These are phyloP conservation scores for Oligia strigilis DNA, from an alignment of 2,888 invertebrate species.

Conservation along the genomic window DNA sequence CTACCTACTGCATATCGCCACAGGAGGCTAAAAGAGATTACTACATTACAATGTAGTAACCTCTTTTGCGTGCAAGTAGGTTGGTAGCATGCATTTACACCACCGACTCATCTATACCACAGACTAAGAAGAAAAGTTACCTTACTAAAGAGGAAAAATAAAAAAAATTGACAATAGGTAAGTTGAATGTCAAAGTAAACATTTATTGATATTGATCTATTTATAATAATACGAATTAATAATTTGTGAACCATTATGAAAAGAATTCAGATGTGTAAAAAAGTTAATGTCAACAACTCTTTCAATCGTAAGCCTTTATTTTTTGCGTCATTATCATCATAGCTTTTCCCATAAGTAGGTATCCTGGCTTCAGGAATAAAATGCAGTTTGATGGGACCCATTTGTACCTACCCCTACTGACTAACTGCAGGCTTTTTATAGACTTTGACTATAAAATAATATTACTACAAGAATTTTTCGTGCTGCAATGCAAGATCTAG, in stretches of 20 bases:
- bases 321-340: conserved; percentile 20
- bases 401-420: not conserved
- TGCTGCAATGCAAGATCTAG: not conserved
- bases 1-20: not conserved
- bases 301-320: conserved; percentile 64
- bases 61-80: conserved; percentile 9
- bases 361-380: not conserved
- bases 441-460: not conserved
- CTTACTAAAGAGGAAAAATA: conserved; percentile 28
- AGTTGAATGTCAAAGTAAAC: conserved; percentile 50
- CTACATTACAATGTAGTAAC: not conserved
- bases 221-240: conserved; percentile 3
- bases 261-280: conserved; percentile 63
- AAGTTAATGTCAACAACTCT: conserved; percentile 68
- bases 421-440: not conserved
- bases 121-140: too few relatives aligned
- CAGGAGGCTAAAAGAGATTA: too few relatives aligned
- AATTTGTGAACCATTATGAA: conserved; percentile 62
- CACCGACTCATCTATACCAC: too few relatives aligned
- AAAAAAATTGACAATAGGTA: conserved; percentile 51
- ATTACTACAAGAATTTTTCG: not conserved
- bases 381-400: not conserved
- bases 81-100: not conserved
- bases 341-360: not conserved
- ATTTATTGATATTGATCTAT: conserved; percentile 29